These are phyloP conservation scores for Remorina albescens DNA, from an alignment of 2,797 vertebrate species.

Conservation along the genomic window DNA sequence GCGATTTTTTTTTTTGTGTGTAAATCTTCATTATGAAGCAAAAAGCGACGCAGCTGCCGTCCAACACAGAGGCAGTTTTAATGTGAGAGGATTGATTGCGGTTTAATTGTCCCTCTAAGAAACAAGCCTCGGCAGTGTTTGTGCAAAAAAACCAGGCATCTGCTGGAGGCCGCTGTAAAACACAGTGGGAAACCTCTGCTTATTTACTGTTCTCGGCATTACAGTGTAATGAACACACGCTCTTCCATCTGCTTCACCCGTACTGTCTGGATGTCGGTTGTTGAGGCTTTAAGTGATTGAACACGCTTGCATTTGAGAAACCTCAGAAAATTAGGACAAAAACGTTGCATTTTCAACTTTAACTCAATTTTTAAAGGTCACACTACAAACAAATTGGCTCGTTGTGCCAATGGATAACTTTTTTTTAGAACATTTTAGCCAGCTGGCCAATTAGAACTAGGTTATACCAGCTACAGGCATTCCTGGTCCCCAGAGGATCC, in stretches of 20 bases:
- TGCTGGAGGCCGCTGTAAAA: constrained; percentile 53
- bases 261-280: constrained; percentile 1
- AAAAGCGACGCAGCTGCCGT: constrained; percentile 40
- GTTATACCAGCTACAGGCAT: background rate
- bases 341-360: background rate
- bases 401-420: background rate
- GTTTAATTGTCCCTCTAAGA: constrained; percentile 65
- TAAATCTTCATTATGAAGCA: constrained; percentile 33
- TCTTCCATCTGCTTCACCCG: constrained; percentile 50
- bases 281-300: constrained; percentile 8
- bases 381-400: background rate
- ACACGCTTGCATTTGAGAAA: background rate
- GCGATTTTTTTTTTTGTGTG: no score
- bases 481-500: background rate
- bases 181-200: constrained; percentile 51
- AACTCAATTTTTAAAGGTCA: background rate
- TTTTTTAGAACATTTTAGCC: no score
- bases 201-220: constrained; percentile 65
- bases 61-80: constrained; percentile 43
- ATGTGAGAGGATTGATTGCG: constrained; percentile 59
- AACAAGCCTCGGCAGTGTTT: constrained; percentile 54
- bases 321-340: background rate
- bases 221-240: constrained; percentile 32
- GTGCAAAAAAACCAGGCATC: constrained; percentile 37
- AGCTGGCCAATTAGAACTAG: no score